Percentiles rank a stretch among this genome's conserved stretches.
Evolutionary conservation across 2,888 invertebrate genomes (phyloP).

Genomic region (Scelioninae gen. 1): DNA sequence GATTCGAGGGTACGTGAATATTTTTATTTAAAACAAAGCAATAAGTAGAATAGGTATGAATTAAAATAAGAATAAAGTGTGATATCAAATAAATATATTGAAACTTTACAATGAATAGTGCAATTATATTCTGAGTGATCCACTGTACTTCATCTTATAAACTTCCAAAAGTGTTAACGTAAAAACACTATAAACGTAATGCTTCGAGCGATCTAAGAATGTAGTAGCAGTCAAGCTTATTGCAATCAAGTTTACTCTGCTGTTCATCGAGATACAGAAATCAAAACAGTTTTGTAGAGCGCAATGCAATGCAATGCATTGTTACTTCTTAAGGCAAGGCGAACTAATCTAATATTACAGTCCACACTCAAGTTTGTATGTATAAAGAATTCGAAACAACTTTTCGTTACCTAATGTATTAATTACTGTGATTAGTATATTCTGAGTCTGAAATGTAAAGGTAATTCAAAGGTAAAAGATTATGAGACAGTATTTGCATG

Average conservation of each 20-base stretch:
- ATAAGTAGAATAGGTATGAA: slow-evolving; percentile 53
- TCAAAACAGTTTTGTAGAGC: slow-evolving; percentile 43
- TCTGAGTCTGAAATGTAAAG: slow-evolving; percentile 13
- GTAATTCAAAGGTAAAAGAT: neutral
- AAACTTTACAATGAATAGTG: slow-evolving; percentile 66
- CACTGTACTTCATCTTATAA: slow-evolving; percentile 36
- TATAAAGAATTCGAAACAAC: slow-evolving; percentile 45
- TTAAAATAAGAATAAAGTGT: slow-evolving; percentile 50
- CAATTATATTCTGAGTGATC: slow-evolving; percentile 65
- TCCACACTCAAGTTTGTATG: slow-evolving; percentile 62
- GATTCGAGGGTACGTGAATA: slow-evolving; percentile 48
- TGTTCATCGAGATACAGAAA: slow-evolving; percentile 58
- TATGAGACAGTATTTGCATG: too few relatives aligned
- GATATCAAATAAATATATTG: slow-evolving; percentile 48
- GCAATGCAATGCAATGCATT: slow-evolving; percentile 61
- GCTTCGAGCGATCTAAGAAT: slow-evolving; percentile 68
- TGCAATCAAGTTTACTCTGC: slow-evolving; percentile 58
- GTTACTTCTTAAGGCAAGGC: slow-evolving; percentile 61
- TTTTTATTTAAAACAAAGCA: slow-evolving; percentile 55
- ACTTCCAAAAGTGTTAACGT: slow-evolving; percentile 49
- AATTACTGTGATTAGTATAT: slow-evolving; percentile 6
- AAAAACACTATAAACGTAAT: slow-evolving; percentile 63
- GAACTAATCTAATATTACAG: slow-evolving; percentile 62
- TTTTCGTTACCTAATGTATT: neutral
- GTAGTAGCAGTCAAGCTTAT: slow-evolving; percentile 66